These are phyloP conservation scores for Varanus komodoensis DNA, from an alignment of 2,113 vertebrate species.

Conservation along the genomic window DNA sequence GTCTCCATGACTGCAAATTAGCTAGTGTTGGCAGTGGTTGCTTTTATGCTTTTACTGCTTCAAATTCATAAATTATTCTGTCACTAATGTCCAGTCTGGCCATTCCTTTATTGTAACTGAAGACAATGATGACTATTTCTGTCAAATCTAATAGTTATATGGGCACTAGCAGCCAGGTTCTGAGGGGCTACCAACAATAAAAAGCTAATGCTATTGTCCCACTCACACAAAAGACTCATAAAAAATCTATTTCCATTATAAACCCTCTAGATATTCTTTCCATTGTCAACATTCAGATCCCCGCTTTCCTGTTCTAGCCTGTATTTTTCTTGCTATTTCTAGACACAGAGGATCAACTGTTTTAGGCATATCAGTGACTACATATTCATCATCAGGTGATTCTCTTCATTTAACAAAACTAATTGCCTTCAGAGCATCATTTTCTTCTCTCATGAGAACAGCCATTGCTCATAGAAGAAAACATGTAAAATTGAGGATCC, in stretches of 20 bases:
- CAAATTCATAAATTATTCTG: slow-evolving; percentile 48
- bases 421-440: slow-evolving; percentile 6
- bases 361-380: neutral
- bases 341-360: neutral
- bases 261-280: neutral
- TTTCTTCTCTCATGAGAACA: neutral
- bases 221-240: slow-evolving; percentile 29
- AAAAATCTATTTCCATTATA: slow-evolving; percentile 12
- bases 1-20: slow-evolving; percentile 47
- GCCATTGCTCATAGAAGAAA: slow-evolving; percentile 35
- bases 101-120: slow-evolving; percentile 7
- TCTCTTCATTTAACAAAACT: slow-evolving; percentile 38
- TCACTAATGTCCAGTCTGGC: neutral
- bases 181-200: neutral
- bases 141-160: slow-evolving; percentile 31
- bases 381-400: slow-evolving; percentile 1
- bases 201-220: neutral
- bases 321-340: neutral
- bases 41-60: slow-evolving; percentile 33
- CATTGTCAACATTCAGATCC: fast-evolving
- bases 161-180: neutral
- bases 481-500: slow-evolving; percentile 2
- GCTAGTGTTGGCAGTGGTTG: slow-evolving; percentile 28
- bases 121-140: slow-evolving; percentile 11
- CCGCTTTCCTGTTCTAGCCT: neutral